Evolutionary conservation across 2,888 invertebrate genomes (phyloP), one percentile per base, ranked within the genome.

Genomic region (Synergus umbraculus): DNA sequence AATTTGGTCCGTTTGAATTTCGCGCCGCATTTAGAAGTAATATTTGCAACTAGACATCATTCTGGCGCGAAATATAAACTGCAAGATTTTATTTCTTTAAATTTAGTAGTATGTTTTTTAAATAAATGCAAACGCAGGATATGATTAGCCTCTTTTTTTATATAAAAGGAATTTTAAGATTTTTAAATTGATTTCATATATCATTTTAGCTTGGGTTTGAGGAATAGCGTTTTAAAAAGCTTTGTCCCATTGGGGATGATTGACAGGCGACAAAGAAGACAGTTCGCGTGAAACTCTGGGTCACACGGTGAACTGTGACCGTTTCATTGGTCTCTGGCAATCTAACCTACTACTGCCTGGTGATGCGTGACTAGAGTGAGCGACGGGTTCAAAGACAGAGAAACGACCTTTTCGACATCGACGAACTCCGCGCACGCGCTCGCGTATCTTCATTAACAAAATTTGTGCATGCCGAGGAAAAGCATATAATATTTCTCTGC

Each of bases 281-380:
- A 81, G 80, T 81, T 79, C 76, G 79, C 79, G 78, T 80, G 78
- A 77, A 80, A 79, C 80, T 66, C 78, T 79, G 77, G 76, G 80
- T 80, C 81, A 79, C 82, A 81, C 76, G 76, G 79, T 81, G 80
- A 84, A 81, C 79, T 81, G 81, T 84, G 83, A 83, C 83, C 83
- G 85, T 83, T 86, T 84, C 84, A 86, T 86, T 83, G 85, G 82
- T 78, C 83, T 78, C 83, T 79, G 80, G 78, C 84, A 85, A 86
- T 81, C 84, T 82, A 84, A 82, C 79, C 84, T 83, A 83, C 82
- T 85, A 29, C 81, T 83, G 81, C 82, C 82, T 82, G 82, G 63
- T 79, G 81, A 81, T 84, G 84, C 84, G 84, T 82, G 83, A 85
- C 83, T 81, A 83, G 81, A 82, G 82, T 46, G 82, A 83, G 77